A percentile compares a stretch with the other conserved stretches of the same genome.
Conservation (phyloP, 1,140 invertebrate genomes). For the Nylanderia fulva region DNA sequence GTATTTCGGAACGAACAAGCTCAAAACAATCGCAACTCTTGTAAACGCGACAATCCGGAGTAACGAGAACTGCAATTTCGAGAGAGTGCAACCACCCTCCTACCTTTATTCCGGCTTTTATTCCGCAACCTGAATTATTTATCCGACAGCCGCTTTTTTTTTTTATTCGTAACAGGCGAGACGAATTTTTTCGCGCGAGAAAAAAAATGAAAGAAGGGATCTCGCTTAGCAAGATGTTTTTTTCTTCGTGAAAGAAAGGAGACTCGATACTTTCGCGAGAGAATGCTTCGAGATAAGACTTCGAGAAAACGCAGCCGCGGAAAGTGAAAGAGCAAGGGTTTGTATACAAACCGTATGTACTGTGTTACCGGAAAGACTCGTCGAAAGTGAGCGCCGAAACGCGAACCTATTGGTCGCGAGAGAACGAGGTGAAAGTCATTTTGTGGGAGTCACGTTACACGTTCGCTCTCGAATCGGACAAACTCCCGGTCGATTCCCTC, state of each 20-base stretch:
- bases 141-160: slow-evolving; percentile 44
- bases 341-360: neutral
- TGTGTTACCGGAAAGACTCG: neutral
- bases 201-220: slow-evolving; percentile 49
- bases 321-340: slow-evolving; percentile 29
- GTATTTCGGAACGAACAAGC: slow-evolving; percentile 6
- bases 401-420: neutral
- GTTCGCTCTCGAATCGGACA: slow-evolving; percentile 44
- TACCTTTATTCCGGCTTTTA: slow-evolving; percentile 66
- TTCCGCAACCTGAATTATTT: slow-evolving; percentile 72
- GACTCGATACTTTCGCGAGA: neutral
- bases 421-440: slow-evolving; percentile 70
- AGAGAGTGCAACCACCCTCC: slow-evolving; percentile 47
- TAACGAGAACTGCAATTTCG: slow-evolving; percentile 60
- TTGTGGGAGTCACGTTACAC: slow-evolving; percentile 43
- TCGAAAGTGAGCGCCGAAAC: slow-evolving; percentile 1
- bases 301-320: slow-evolving; percentile 27
- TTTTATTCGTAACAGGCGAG: slow-evolving; percentile 42
- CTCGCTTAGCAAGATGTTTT: slow-evolving; percentile 24
- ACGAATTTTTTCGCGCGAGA: slow-evolving; percentile 45
- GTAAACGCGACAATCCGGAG: slow-evolving; percentile 28
- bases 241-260: slow-evolving; percentile 9
- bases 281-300: neutral
- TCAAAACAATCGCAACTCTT: slow-evolving; percentile 38
- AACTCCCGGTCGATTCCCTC: slow-evolving; percentile 19